Evolutionary conservation across 2,888 invertebrate genomes (phyloP), one percentile per base, ranked within the genome.

Genomic region (Synergus japonicus): DNA sequence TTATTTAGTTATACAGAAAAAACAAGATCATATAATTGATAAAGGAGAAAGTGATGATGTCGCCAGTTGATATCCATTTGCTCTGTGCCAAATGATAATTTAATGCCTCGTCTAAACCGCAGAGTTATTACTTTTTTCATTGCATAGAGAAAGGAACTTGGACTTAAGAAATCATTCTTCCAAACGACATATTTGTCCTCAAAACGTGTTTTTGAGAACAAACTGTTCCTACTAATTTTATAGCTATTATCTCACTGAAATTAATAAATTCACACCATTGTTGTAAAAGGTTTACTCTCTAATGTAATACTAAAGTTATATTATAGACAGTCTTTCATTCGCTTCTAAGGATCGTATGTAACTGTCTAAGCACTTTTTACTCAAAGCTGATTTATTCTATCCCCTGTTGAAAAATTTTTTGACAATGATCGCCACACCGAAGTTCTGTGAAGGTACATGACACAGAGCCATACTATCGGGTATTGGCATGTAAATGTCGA

Each of bases 401-500:
- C 5, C 29, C 22, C 22, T 63, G 63, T 29, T 63, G 22, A 63
- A 63, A 29, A 63, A 2, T 22, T 63, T 29, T 63, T 63, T 63
- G 63, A 63, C 13, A 63, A 29, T 10, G 63, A 13, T 63, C 13
- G 29, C 29, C 18, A 63, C 18, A 63, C 63, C 22, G 29, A 13
- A 29, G 63, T 29, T 63, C 5, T 63, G 12, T 63, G 63, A 29
- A 63, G 22, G 22, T 29, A 22, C 29, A 29, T 63, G 29, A 13
- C 63, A 63, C 63, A 63, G 12, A 29, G 63, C 13, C 63, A 12
- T 29, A 29, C 63, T 63, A 13, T 37, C 58, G 46, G n/a, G 37
- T 43, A 43, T 49, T 76, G 18, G 46, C 41, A 76, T 41, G 49
- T 22, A 58, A 58, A 76, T 58, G 41, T 58, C 37, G 76, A 76